Evolutionary conservation across 2,888 invertebrate species (phyloP).

Genomic region (Teleiodes luculella): DNA sequence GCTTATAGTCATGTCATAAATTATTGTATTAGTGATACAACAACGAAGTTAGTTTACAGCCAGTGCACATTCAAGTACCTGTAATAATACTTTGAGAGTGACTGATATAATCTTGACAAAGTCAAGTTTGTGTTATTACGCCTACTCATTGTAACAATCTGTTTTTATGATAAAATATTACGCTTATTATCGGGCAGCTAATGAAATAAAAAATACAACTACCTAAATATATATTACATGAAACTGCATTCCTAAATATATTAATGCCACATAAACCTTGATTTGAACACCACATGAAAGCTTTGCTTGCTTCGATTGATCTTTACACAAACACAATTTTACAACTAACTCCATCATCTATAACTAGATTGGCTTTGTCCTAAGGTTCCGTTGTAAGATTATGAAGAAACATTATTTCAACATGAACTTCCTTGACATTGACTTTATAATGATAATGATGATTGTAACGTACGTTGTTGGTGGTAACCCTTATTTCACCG

Average conservation of each 20-base stretch:
- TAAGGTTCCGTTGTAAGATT: too few species aligned
- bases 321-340: background rate
- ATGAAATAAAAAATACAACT: background rate
- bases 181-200: background rate
- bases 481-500: constrained; percentile 41
- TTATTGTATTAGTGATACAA: too few species aligned
- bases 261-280: too few species aligned
- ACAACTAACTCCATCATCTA: background rate
- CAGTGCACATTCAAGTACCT: too few species aligned
- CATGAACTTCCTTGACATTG: background rate
- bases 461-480: constrained; percentile 19
- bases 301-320: background rate
- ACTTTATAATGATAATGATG: constrained; percentile 9
- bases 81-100: too few species aligned
- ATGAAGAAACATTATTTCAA: background rate
- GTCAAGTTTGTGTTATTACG: background rate
- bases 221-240: background rate
- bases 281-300: too few species aligned
- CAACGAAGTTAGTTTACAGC: too few species aligned
- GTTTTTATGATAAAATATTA: background rate
- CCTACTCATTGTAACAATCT: background rate
- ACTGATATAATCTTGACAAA: background rate
- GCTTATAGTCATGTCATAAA: too few species aligned
- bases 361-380: too few species aligned
- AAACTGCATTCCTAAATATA: too few species aligned